Conservation (phyloP, 2,113 vertebrate genomes). For the Microcebus tavaratra region DNA sequence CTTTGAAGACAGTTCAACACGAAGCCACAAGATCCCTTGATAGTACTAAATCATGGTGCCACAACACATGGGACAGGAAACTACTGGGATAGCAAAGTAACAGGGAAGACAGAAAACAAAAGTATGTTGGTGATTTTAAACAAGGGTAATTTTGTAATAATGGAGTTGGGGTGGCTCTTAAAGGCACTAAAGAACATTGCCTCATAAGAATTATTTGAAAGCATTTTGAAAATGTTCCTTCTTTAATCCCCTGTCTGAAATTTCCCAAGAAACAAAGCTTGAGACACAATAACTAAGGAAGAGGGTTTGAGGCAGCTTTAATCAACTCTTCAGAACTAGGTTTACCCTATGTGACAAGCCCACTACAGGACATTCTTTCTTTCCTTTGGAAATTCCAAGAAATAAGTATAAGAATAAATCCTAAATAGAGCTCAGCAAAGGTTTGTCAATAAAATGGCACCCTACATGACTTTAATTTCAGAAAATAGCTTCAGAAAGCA, state of each 20-base stretch:
- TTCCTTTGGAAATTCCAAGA: conserved; percentile 1
- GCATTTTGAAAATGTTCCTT: background rate
- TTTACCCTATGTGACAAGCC: background rate
- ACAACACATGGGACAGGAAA: background rate
- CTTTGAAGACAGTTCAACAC: conserved; percentile 25
- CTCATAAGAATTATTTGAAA: background rate
- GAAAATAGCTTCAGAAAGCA: conserved; percentile 10
- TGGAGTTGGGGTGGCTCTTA: background rate
- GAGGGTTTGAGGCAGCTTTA: background rate
- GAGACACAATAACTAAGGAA: background rate
- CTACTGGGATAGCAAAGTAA: background rate
- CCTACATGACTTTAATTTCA: background rate
- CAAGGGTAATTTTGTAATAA: background rate
- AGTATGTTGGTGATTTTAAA: background rate
- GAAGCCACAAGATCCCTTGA: background rate
- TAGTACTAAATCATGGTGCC: background rate
- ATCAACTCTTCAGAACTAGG: background rate
- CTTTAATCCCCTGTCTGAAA: background rate
- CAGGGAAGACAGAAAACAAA: background rate
- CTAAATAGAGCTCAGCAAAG: background rate
- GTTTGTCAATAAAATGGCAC: background rate
- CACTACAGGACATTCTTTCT: background rate
- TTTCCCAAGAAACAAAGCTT: background rate
- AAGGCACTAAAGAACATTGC: background rate
- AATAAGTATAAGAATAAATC: background rate